Base-by-base conservation (phyloP, 2,888 invertebrate species). In the Prostheceraeus crozeri region DNA sequence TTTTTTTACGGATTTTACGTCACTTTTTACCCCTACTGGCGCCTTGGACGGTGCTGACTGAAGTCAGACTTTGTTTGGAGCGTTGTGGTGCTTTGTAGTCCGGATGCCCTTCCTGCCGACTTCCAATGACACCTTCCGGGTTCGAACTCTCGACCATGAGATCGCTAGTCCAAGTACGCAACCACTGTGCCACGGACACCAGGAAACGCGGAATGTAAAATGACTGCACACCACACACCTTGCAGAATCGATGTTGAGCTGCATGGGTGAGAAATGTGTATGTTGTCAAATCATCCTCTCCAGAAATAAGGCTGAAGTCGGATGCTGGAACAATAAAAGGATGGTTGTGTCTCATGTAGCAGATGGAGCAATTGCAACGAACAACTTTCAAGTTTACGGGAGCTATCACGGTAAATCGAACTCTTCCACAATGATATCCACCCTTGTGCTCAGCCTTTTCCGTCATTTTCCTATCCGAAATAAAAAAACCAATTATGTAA, bases 201-300 rank as follows among this genome's bases (percentile, higher is more conserved):
- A n/a, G n/a, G n/a, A n/a, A 78, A 31, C 80, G 67, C 1, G 80
- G 80, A 52, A 72, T 72, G 69, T 80, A 80, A 67, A 80, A 80
- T 65, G 79, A 75, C 65, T 80, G 79, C 0, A 80, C 79, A 1
- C 80, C 80, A 69, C 80, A 80, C 2, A 66, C 73, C 45, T 72
- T 71, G 66, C 79, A 79, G 67, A 79, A 79, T 56, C 67, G 73
- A 66, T 80, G 79, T 63, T 77, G 76, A 8, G 79, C 79, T 59
- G 67, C 59, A 61, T 73, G 69, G 1, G 77, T 77, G 66, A 77
- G 77, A 66, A 79, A 79, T 6, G 74, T 74, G 67, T 79, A 79
- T 0, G 72, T 74, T 3, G 73, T 75, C 40, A 79, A 60, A n/a
- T 67, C 63, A 28, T 77, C 76, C 35, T 70, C 69, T 6, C 79